Conservation (phyloP, 2,888 invertebrate genomes). For the Leptinotarsa tumamoca region DNA sequence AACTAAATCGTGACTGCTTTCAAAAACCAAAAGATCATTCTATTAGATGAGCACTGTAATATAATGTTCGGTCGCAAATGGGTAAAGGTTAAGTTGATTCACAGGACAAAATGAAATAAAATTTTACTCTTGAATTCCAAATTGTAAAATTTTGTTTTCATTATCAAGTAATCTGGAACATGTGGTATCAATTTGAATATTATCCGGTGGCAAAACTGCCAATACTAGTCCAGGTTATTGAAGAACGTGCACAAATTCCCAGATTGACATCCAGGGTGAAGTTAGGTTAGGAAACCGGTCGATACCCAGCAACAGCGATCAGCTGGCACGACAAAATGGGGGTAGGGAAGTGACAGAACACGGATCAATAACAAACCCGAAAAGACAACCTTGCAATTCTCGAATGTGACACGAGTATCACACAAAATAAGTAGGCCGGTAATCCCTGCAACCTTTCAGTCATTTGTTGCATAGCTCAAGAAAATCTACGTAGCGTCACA, state of each 20-base stretch:
- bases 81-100: too few species aligned
- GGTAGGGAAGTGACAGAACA: slow-evolving; percentile 40
- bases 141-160: too few species aligned
- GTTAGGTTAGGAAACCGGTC: slow-evolving; percentile 41
- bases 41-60: too few species aligned
- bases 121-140: too few species aligned
- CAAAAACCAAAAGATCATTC: too few species aligned
- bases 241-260: background rate
- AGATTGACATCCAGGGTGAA: slow-evolving; percentile 26
- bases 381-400: slow-evolving; percentile 15
- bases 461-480: background rate
- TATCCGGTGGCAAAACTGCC: too few species aligned
- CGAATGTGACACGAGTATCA: background rate
- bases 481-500: slow-evolving; percentile 11
- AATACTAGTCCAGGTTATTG: background rate
- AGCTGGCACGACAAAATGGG: slow-evolving; percentile 55
- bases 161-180: too few species aligned
- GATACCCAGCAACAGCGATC: slow-evolving; percentile 55
- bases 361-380: slow-evolving; percentile 52
- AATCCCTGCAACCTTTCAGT: background rate
- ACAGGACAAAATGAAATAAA: too few species aligned
- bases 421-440: slow-evolving; percentile 9
- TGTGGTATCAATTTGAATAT: too few species aligned
- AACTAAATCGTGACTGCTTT: too few species aligned
- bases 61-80: too few species aligned